Percentiles rank a stretch among this genome's conserved stretches.
These are phyloP conservation scores for Sylvilagus floridanus DNA, from an alignment of 2,797 vertebrate genomes.

Conservation along the genomic window DNA sequence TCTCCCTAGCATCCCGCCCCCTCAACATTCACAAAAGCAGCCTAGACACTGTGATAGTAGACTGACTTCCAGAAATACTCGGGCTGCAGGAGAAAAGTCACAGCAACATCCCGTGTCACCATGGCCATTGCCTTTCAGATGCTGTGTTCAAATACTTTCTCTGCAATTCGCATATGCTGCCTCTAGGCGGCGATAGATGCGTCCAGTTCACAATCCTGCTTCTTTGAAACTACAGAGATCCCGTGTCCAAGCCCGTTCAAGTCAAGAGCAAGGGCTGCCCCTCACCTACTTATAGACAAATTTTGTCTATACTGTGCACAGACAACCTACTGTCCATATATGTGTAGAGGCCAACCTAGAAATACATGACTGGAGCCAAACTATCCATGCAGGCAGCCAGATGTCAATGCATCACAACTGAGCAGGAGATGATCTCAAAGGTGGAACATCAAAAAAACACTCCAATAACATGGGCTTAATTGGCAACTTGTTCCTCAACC, in stretches of 20 bases:
- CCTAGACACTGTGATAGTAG: neutral
- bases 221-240: neutral
- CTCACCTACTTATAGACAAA: neutral
- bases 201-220: neutral
- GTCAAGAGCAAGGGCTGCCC: neutral
- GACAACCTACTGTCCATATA: too few relatives aligned
- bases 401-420: conserved; percentile 50
- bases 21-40: neutral
- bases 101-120: neutral
- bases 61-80: neutral
- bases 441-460: conserved; percentile 22
- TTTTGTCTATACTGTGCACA: too few relatives aligned
- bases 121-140: neutral
- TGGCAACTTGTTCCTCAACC: neutral
- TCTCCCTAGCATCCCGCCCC: neutral
- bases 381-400: conserved; percentile 41
- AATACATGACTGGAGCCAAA: neutral
- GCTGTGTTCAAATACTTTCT: conserved; percentile 1
- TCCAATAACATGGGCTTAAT: conserved; percentile 14
- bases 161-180: conserved; percentile 54
- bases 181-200: conserved; percentile 52
- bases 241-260: neutral
- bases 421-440: neutral
- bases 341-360: neutral
- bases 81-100: neutral